Evolutionary conservation across 2,113 vertebrate species (phyloP).

Genomic region (Phocoena sinus): DNA sequence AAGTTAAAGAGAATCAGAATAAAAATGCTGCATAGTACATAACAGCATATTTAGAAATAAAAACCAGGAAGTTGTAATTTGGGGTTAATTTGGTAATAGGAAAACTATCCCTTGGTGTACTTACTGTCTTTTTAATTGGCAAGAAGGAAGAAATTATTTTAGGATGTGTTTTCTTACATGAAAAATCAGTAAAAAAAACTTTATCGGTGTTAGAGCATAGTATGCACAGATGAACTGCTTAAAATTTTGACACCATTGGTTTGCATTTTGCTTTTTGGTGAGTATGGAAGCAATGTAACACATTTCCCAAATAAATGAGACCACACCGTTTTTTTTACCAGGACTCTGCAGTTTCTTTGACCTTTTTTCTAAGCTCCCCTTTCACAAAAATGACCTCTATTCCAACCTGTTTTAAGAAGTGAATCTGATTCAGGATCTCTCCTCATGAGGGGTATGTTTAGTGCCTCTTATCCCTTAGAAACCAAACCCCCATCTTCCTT

Average conservation of each 20-base stretch:
- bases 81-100: neutral
- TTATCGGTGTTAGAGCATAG: neutral
- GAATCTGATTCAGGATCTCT: neutral
- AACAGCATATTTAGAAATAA: neutral
- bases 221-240: neutral
- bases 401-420: neutral
- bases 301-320: neutral
- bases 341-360: neutral
- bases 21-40: neutral
- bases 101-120: neutral
- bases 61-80: neutral
- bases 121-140: neutral
- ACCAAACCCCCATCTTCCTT: neutral
- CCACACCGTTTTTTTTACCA: neutral
- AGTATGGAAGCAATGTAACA: neutral
- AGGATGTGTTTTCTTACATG: neutral
- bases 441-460: neutral
- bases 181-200: neutral
- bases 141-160: neutral
- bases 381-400: neutral
- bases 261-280: slow-evolving; percentile 30
- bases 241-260: neutral
- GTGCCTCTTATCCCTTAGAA: neutral
- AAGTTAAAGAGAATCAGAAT: neutral
- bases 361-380: neutral